Percentiles rank a stretch among this genome's conserved stretches.
Evolutionary conservation across 2,797 vertebrate genomes (phyloP).

Genomic region (Clarias platycephalus): DNA sequence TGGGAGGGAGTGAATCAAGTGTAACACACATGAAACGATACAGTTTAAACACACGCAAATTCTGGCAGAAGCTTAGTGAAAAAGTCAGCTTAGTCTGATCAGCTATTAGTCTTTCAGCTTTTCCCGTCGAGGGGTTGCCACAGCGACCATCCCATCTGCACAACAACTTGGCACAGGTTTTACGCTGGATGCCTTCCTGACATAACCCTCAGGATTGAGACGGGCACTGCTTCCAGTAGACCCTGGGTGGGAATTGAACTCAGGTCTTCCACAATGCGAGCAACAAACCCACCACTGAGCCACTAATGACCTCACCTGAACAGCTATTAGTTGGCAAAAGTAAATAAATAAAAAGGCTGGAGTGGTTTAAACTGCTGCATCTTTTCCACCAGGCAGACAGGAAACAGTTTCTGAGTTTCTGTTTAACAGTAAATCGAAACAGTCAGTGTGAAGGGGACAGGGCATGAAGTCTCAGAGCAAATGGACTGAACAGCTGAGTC

Average conservation of each 20-base stretch:
- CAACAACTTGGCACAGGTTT: too few species aligned
- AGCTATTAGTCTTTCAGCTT: background rate
- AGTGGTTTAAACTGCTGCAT: background rate
- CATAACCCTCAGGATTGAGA: too few species aligned
- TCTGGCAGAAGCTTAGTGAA: too few species aligned
- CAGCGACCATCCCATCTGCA: too few species aligned
- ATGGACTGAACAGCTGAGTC: constrained; percentile 9
- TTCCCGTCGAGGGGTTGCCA: too few species aligned
- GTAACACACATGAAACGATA: background rate
- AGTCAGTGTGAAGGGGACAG: background rate
- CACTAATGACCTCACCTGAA: too few species aligned
- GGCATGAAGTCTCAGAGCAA: background rate
- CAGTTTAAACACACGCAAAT: background rate
- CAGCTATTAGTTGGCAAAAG: background rate
- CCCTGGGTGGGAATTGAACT: too few species aligned
- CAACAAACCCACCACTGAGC: too few species aligned
- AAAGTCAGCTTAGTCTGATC: background rate
- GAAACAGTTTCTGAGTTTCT: background rate
- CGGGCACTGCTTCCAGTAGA: too few species aligned
- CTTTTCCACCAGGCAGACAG: background rate
- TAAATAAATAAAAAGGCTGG: too few species aligned
- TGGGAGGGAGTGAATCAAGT: background rate
- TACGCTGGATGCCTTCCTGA: too few species aligned
- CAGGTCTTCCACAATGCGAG: too few species aligned
- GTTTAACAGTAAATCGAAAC: background rate